phyloP scores from a whole-genome alignment of 1,140 invertebrate species.

The Goniozus legneri region DNA sequence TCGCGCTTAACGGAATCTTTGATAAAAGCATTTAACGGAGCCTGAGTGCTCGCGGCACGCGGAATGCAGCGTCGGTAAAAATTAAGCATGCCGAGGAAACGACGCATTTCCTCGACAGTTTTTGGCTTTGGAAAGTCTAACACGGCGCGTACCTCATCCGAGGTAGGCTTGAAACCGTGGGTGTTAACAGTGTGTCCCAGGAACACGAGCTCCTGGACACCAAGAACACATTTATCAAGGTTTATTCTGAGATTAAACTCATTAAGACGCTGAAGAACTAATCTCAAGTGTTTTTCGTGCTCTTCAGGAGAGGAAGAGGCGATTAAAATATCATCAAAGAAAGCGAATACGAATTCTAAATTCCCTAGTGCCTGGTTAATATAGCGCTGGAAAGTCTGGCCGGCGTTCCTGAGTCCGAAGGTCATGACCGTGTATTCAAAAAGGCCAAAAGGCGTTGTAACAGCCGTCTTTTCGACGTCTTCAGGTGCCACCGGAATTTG shows the following conservation, averaged over 20 bases:
- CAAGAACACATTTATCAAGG: not conserved
- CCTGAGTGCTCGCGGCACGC: not conserved
- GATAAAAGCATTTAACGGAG: not conserved
- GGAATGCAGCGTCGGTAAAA: not conserved
- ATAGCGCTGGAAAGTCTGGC: not conserved
- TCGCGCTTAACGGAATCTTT: not conserved
- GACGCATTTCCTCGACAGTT: not conserved
- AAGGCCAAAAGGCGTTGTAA: slow-evolving; percentile 35
- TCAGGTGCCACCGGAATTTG: slow-evolving; percentile 33
- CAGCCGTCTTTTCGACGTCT: slow-evolving; percentile 41
- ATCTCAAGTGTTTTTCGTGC: not conserved
- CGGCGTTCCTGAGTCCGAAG: slow-evolving; percentile 14
- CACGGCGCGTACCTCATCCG: not conserved
- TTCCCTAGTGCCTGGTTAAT: not conserved
- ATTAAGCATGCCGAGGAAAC: not conserved
- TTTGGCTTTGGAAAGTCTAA: not conserved
- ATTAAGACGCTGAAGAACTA: not conserved
- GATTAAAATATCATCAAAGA: not conserved
- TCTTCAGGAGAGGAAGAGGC: not conserved
- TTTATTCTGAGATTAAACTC: not conserved
- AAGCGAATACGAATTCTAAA: not conserved
- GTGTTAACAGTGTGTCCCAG: not conserved
- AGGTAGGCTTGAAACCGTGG: not conserved
- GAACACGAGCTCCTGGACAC: not conserved
- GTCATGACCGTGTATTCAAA: slow-evolving; percentile 34